Base-by-base conservation (phyloP, 2,113 vertebrate species). In the Oophaga pumilio region DNA sequence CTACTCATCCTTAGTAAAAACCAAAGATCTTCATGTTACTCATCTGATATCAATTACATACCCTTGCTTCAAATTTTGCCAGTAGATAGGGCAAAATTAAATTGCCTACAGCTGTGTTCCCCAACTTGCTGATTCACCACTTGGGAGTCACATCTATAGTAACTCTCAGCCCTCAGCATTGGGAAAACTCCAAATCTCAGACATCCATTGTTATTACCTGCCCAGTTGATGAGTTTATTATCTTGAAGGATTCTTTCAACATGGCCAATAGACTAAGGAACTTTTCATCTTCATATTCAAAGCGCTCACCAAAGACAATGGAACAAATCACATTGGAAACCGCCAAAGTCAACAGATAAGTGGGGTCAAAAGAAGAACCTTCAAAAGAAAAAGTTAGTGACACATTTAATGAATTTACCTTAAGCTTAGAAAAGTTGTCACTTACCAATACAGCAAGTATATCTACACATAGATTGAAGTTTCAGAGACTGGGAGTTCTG, bases 291-390 rank as follows among this genome's bases (percentile, higher is more conserved):
- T 73, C 52, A 0, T 91, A 93, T 13, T 92, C 24, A 12, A 92
- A 94, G 20, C 91, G 89, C 8, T 89, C 76, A 8, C 91, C 90
- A 20, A 93, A 94, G 88, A 92, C 14, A 49, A 92, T 83, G 0
- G 91, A 93, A 66, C 92, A 93, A 89, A 93, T 92, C 0, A 93
- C 89, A 77, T 93, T 93, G 87, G 90, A 92, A 20, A 91, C 89
- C 0, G 91, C 76, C 53, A 80, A 88, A 73, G 89, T 89, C 56
- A 92, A n/a, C 9, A 24, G 22, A 52, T 77, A 78, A 26, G 74
- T 73, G 59, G 79, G 88, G 10, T 87, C 60, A 76, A 86, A 84
- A 28, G 78, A 53, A 24, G 49, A 43, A 49, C 84, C 84, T 86
- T 43, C 3, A 28, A 74, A 74, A 49, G 3, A 74, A 74, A 20